Conservation (phyloP, 2,797 vertebrate species). For the Apodemus agrarius region DNA sequence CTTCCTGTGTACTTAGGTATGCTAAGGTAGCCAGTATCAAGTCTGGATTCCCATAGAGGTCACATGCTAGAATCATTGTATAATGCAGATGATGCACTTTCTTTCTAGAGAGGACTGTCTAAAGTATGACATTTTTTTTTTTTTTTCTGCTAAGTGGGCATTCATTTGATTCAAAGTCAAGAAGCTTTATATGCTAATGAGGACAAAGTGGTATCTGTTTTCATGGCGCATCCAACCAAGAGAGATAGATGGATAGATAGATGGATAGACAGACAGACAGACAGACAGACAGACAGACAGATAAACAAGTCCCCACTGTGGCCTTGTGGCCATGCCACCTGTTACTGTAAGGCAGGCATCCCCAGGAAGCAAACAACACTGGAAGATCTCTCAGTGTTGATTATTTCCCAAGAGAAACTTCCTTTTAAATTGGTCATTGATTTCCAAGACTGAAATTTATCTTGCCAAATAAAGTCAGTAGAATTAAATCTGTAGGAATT, state of each 20-base stretch:
- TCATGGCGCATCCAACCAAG: neutral
- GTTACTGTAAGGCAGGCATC: neutral
- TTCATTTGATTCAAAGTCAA: neutral
- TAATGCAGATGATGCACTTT: neutral
- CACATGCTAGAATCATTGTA: neutral
- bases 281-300: no score
- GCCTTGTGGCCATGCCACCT: no score
- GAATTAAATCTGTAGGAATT: neutral
- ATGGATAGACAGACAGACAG: no score
- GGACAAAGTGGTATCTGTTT: neutral
- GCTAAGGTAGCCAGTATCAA: neutral
- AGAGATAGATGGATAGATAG: no score
- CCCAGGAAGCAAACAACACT: neutral
- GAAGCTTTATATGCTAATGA: neutral
- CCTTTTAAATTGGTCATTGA: slow-evolving; percentile 2
- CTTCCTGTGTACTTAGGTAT: neutral
- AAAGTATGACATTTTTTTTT: neutral
- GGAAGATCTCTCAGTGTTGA: neutral
- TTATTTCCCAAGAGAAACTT: neutral
- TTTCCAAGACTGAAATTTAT: slow-evolving; percentile 32
- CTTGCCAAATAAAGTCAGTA: slow-evolving; percentile 6
- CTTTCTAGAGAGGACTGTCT: neutral
- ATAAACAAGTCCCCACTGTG: neutral
- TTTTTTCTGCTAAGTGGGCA: neutral
- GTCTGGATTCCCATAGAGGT: neutral